phyloP scores from a whole-genome alignment of 2,113 vertebrate genomes.

The Tor tambroides region DNA sequence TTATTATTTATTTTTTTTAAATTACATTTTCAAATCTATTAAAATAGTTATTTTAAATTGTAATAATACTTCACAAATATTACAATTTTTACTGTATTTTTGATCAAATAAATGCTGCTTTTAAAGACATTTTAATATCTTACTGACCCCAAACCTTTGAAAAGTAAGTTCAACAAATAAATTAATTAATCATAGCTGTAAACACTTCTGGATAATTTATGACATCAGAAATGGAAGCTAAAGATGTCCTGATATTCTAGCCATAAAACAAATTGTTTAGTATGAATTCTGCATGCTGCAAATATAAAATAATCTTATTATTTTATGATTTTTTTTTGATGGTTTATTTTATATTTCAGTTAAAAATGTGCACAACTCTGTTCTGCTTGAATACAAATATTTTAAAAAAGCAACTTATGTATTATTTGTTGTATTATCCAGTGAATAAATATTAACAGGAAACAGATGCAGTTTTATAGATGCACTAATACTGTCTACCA shows the following conservation, averaged over 20 bases:
- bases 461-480: background rate
- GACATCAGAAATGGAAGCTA: background rate
- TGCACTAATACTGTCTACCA: slow-evolving; percentile 23
- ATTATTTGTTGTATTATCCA: background rate
- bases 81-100: background rate
- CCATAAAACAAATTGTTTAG: background rate
- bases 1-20: too few species aligned
- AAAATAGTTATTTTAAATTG: background rate
- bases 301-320: background rate
- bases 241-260: background rate
- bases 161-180: background rate
- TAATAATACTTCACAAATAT: too few species aligned
- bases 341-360: background rate
- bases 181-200: background rate
- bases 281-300: background rate
- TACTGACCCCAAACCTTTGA: background rate
- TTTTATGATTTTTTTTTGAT: background rate
- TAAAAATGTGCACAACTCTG: background rate
- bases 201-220: background rate
- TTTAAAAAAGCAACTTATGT: background rate
- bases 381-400: background rate
- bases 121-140: background rate
- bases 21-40: background rate
- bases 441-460: background rate
- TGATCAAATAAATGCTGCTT: background rate